Conservation (phyloP, 2,888 invertebrate genomes). For the Cerceris rybyensis region DNA sequence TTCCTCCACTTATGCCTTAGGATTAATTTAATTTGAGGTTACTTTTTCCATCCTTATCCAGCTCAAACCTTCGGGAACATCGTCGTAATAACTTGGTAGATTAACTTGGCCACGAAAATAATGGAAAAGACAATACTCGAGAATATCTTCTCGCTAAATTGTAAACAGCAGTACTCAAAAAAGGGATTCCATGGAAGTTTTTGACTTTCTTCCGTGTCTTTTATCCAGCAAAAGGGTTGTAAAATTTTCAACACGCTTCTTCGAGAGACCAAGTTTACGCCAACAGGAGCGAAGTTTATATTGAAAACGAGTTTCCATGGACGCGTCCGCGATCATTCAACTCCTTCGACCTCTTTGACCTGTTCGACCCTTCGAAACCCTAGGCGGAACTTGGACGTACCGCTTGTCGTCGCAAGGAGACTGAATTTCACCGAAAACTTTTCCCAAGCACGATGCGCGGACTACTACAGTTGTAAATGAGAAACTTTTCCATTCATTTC, state of each 20-base stretch:
- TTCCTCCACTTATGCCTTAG: too few relatives aligned
- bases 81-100: too few relatives aligned
- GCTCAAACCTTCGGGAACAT: too few relatives aligned
- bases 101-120: too few relatives aligned
- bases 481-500: conserved; percentile 61
- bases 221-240: conserved; percentile 48
- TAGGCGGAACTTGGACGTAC: conserved; percentile 58
- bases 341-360: conserved; percentile 16
- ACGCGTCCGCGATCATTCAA: too few relatives aligned
- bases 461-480: conserved; percentile 38
- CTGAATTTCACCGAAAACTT: conserved; percentile 62
- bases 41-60: too few relatives aligned
- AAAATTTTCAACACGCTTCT: conserved; percentile 36
- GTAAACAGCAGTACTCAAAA: not conserved
- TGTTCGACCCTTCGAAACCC: conserved; percentile 56
- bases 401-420: conserved; percentile 38
- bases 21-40: too few relatives aligned
- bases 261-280: conserved; percentile 28
- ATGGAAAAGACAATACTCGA: too few relatives aligned
- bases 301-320: conserved; percentile 61
- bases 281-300: conserved; percentile 51
- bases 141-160: too few relatives aligned
- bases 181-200: conserved; percentile 11
- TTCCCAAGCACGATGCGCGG: conserved; percentile 34
- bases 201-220: conserved; percentile 45